Evolutionary conservation across 2,888 invertebrate genomes (phyloP), one percentile per base, ranked within the genome.

Genomic region (Brenthis ino): DNA sequence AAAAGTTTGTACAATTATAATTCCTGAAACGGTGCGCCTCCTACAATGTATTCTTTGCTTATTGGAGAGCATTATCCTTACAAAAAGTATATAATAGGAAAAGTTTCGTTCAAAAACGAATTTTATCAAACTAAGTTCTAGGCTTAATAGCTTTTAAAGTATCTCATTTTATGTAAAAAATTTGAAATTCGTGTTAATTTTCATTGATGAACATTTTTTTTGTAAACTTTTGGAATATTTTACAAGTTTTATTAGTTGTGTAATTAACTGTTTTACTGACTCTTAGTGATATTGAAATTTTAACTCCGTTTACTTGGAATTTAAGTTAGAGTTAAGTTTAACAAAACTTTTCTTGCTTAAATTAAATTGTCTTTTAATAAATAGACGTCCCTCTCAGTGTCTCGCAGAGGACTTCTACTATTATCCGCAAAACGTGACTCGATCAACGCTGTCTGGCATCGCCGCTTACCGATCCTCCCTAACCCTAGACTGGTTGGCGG

Each of bases 401-500:
- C 63, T 72, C 37, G 80, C 79, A 6, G 80, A 83, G 64, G 83
- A 84, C 20, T 84, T 82, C 56, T 82, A 79, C 69, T 86, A 84
- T 74, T 74, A 74, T 8, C 80, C 82, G 0, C 69, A 72, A 58
- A 89, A 89, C 67, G 75, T 79, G 2, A 79, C 84, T 1, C 81
- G 83, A 1, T 76, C 81, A 0, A 84, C 87, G 0, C 67, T 85
- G 0, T 79, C 85, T 3, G 87, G 86, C 0, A 80, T 90, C 64
- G 85, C 83, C 0, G 86, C 85, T 6, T 89, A 89, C 74, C 80
- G 90, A 0, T 87, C 91, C 16, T 85, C 85, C 0, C 71, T 91
- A 13, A 90, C 90, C 2, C 75, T 90, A 73, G 89, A 91, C 77
- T 89, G 90, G 91, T 63, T 89, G 68, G 84, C 85, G 0, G 88